Conservation (phyloP, 1,140 invertebrate genomes). For the Ceratitis capitata region DNA sequence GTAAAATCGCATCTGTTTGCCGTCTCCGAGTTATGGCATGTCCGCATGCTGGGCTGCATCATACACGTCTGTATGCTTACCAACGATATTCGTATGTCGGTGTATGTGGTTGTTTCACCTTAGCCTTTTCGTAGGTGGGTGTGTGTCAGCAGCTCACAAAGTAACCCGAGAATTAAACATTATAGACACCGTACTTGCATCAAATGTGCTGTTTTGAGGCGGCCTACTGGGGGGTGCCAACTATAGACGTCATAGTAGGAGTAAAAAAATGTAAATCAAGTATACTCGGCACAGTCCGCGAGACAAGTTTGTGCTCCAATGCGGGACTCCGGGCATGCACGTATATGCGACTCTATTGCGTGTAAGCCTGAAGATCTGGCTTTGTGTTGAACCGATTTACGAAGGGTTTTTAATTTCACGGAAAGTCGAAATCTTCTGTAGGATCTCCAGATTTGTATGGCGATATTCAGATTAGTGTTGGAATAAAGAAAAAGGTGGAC, state of each 20-base stretch:
- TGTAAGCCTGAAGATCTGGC: no score
- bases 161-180: conserved; percentile 29
- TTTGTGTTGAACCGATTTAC: no score
- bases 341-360: no score
- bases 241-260: background rate
- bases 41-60: conserved; percentile 12
- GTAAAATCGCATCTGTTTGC: conserved; percentile 25
- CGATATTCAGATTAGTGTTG: no score
- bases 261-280: no score
- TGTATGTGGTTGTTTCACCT: background rate
- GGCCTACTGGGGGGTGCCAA: conserved; percentile 35
- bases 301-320: background rate
- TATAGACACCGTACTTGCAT: background rate
- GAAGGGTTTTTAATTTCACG: background rate
- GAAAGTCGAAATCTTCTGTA: no score
- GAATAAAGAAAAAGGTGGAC: no score
- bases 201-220: background rate
- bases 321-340: no score
- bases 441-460: no score
- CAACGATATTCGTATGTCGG: background rate
- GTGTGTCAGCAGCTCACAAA: conserved; percentile 5
- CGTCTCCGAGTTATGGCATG: background rate
- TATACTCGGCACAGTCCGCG: background rate
- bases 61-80: background rate
- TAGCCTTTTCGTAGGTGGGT: background rate